A percentile compares a stretch with the other conserved stretches of the same genome.
phyloP scores from a whole-genome alignment of 2,113 vertebrate genomes.

The Xenus cinereus region DNA sequence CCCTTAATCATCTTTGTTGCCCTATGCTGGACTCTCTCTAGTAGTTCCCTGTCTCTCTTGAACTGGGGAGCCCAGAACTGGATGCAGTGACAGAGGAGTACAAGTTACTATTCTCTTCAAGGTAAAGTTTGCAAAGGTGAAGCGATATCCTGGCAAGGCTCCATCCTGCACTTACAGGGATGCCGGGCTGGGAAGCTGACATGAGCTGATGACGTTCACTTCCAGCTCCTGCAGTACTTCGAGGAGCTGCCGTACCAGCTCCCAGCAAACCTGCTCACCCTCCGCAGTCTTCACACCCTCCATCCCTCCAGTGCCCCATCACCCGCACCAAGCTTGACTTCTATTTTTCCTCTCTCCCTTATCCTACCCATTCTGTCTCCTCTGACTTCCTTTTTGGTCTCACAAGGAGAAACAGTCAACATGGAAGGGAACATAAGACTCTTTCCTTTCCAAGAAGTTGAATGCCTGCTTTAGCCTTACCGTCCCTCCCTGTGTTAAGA shows the following conservation, averaged over 20 bases:
- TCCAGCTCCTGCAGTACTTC: background rate
- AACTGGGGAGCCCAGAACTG: no score
- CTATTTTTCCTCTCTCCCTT: background rate
- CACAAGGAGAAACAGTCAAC: background rate
- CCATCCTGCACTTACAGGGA: background rate
- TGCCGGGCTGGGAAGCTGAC: rapidly evolving
- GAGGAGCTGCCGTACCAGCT: background rate
- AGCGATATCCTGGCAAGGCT: background rate
- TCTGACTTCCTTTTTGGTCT: background rate
- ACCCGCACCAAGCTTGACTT: background rate
- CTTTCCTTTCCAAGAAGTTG: background rate
- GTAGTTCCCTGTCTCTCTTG: no score
- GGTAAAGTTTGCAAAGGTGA: background rate
- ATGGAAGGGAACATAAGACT: background rate
- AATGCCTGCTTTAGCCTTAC: background rate
- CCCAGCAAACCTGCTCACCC: background rate
- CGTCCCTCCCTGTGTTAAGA: background rate
- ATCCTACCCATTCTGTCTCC: background rate
- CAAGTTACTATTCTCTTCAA: no score
- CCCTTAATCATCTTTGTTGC: no score
- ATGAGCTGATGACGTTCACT: rapidly evolving
- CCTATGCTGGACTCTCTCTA: no score
- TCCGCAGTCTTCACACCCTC: background rate
- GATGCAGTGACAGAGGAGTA: background rate
- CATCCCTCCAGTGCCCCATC: no score